Conservation (phyloP, 2,797 vertebrate species). For the Rhinophrynus dorsalis region DNA sequence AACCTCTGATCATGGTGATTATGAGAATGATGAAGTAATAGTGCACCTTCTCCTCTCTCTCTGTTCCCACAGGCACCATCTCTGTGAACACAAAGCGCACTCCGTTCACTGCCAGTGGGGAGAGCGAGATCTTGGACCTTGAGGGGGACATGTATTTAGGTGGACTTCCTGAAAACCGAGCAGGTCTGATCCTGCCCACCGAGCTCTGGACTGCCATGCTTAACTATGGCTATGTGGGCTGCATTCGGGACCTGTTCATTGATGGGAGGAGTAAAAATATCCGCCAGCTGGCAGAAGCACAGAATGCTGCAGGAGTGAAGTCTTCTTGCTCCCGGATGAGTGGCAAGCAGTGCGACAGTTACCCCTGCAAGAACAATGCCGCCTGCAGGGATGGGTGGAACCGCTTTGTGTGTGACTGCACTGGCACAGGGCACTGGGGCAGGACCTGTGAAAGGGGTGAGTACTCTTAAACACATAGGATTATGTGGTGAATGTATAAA, state of each 20-base stretch:
- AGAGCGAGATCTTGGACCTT: slow-evolving; percentile 95
- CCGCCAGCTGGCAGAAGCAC: slow-evolving; percentile 90
- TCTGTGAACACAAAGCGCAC: slow-evolving; percentile 96
- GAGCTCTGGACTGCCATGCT: slow-evolving; percentile 99
- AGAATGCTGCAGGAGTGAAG: slow-evolving; percentile 94
- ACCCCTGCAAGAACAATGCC: slow-evolving; percentile 93
- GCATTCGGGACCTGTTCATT: slow-evolving; percentile 94
- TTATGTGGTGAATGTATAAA: no score
- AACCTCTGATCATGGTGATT: no score
- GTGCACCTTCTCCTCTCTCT: background rate
- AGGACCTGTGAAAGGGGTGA: slow-evolving; percentile 94
- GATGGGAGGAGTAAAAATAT: slow-evolving; percentile 97
- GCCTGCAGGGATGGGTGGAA: slow-evolving; percentile 98
- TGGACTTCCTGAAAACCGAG: slow-evolving; percentile 88
- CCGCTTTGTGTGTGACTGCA: slow-evolving; percentile 97
- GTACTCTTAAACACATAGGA: slow-evolving; percentile 36
- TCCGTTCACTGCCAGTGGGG: slow-evolving; percentile 94
- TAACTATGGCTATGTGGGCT: slow-evolving; percentile 96
- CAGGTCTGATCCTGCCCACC: slow-evolving; percentile 91
- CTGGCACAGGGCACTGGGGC: slow-evolving; percentile 92
- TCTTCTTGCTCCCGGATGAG: slow-evolving; percentile 87
- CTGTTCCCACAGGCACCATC: slow-evolving; percentile 83
- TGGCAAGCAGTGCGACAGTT: slow-evolving; percentile 93
- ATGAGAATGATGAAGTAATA: no score
- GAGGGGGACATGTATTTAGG: slow-evolving; percentile 97